A percentile compares a stretch with the other conserved stretches of the same genome.
These are phyloP conservation scores for Parnassius orleans DNA, from an alignment of 2,888 invertebrate species.

Conservation along the genomic window DNA sequence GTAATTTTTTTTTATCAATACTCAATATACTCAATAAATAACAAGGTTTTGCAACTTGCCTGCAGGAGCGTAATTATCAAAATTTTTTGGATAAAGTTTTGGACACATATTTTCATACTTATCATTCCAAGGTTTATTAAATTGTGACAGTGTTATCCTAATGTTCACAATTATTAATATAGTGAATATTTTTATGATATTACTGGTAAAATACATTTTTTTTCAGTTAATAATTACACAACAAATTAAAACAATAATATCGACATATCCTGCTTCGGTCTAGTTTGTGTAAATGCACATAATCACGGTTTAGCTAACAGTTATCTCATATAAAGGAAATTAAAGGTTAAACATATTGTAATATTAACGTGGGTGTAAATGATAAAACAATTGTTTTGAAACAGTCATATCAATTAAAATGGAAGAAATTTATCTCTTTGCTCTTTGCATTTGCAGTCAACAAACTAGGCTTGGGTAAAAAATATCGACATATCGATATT, in stretches of 20 bases:
- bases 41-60: constrained; percentile 55
- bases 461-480: too few relatives aligned
- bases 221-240: constrained; percentile 6
- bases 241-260: constrained; percentile 28
- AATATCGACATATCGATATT: too few relatives aligned
- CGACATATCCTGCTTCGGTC: constrained; percentile 23
- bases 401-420: constrained; percentile 19
- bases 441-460: too few relatives aligned
- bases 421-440: too few relatives aligned
- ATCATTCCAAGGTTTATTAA: constrained; percentile 70
- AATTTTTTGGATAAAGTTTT: constrained; percentile 77
- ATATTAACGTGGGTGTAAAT: constrained; percentile 49
- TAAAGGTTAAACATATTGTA: constrained; percentile 41
- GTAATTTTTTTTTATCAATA: too few relatives aligned
- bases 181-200: constrained; percentile 41
- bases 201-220: constrained; percentile 24
- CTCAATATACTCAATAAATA: too few relatives aligned
- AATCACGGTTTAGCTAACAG: constrained; percentile 22
- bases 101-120: constrained; percentile 78
- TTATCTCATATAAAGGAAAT: constrained; percentile 46
- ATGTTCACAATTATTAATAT: constrained; percentile 50
- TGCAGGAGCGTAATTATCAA: constrained; percentile 77
- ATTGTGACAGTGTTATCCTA: constrained; percentile 55
- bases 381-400: constrained; percentile 41
- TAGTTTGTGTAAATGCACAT: constrained; percentile 15